Percentiles rank a stretch among this genome's conserved stretches.
Conservation (phyloP, 2,113 vertebrate species). For the Neodon shergylaensis region DNA sequence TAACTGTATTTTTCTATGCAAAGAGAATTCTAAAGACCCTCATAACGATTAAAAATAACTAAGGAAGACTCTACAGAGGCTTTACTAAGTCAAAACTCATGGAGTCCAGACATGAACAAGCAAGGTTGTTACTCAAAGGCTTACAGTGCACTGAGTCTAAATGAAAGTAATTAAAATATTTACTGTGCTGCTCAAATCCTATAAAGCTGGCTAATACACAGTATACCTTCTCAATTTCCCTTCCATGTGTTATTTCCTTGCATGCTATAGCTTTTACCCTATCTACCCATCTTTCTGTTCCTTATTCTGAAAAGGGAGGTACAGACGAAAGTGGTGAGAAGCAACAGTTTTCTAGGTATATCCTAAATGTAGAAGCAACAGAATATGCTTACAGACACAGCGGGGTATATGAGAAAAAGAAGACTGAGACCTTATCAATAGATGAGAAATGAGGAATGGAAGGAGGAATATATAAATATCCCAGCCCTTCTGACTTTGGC, state of each 20-base stretch:
- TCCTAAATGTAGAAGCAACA: background rate
- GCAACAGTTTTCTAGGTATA: background rate
- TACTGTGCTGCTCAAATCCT: background rate
- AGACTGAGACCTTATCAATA: background rate
- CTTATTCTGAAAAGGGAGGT: background rate
- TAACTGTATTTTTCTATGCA: background rate
- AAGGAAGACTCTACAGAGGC: background rate
- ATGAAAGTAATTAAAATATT: background rate
- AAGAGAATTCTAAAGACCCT: background rate
- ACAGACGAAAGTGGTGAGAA: background rate
- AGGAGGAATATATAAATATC: background rate
- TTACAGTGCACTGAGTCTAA: background rate
- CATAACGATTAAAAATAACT: background rate
- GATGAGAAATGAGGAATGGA: background rate
- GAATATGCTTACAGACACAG: background rate
- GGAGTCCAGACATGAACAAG: background rate
- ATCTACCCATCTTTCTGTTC: background rate
- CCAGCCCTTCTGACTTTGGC: background rate
- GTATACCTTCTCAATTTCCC: background rate
- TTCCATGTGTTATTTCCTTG: background rate
- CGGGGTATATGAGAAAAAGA: background rate
- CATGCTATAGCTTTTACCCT: background rate
- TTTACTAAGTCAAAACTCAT: background rate
- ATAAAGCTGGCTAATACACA: background rate
- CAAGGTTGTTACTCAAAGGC: background rate